Evolutionary conservation across 2,797 vertebrate species (phyloP).

Genomic region (Melopsittacus undulatus): DNA sequence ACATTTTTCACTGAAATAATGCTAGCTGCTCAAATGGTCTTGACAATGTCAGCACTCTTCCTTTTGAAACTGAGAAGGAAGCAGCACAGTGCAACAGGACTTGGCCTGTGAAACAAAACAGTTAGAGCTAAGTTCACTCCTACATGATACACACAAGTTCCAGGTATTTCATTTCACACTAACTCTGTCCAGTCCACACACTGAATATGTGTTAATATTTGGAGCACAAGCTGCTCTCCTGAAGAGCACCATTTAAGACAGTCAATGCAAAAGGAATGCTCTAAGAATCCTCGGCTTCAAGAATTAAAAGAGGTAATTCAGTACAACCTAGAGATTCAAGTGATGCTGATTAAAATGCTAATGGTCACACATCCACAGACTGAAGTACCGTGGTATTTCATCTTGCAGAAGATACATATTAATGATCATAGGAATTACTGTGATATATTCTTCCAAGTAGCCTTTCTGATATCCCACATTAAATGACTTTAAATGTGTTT

Average conservation of each 20-base stretch:
- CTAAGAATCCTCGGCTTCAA: background rate
- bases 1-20: background rate
- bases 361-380: background rate
- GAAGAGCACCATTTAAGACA: background rate
- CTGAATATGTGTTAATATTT: background rate
- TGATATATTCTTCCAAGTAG: background rate
- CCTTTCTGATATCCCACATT: background rate
- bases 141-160: rapidly evolving
- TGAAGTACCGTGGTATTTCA: background rate
- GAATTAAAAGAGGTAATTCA: background rate
- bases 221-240: background rate
- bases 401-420: rapidly evolving
- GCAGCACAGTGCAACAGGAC: background rate
- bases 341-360: background rate
- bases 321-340: background rate
- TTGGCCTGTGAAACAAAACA: background rate
- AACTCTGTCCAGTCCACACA: background rate
- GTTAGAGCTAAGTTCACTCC: background rate
- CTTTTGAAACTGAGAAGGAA: background rate
- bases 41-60: background rate
- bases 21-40: background rate
- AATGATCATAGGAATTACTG: background rate
- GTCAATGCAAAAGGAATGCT: background rate
- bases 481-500: background rate
- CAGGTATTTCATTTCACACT: background rate